These are phyloP conservation scores for Malthinus flaveolus DNA, from an alignment of 2,888 invertebrate species.

Conservation along the genomic window DNA sequence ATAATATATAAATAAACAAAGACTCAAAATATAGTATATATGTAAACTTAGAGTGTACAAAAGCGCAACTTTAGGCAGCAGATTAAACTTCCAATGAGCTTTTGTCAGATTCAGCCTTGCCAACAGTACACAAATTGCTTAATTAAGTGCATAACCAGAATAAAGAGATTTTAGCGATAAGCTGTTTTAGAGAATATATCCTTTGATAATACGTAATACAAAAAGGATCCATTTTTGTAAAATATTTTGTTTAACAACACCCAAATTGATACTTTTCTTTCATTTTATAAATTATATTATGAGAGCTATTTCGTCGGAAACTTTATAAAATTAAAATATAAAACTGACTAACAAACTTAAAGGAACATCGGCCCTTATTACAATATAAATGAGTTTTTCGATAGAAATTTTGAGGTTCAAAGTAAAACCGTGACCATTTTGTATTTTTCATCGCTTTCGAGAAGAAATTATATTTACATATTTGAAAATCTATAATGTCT, in stretches of 20 bases:
- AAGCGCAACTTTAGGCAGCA: slow-evolving; percentile 26
- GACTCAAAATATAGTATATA: slow-evolving; percentile 2
- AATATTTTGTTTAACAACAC: slow-evolving; percentile 23
- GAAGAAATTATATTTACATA: slow-evolving; percentile 35
- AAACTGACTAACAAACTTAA: too few relatives aligned
- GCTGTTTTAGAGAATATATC: slow-evolving; percentile 34
- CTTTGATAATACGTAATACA: slow-evolving; percentile 34
- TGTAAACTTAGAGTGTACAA: slow-evolving; percentile 15
- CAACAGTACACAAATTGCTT: slow-evolving; percentile 42
- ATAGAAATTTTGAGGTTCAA: slow-evolving; percentile 19
- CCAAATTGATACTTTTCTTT: slow-evolving; percentile 13
- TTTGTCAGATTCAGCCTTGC: slow-evolving; percentile 32
- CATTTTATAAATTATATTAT: too few relatives aligned
- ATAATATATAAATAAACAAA: background rate
- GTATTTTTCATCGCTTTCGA: slow-evolving; percentile 18
- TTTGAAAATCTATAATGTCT: slow-evolving; percentile 36
- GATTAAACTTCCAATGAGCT: slow-evolving; percentile 31
- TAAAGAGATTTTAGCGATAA: slow-evolving; percentile 38
- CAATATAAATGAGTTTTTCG: slow-evolving; percentile 8
- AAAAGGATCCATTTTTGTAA: slow-evolving; percentile 24
- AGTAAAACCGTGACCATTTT: slow-evolving; percentile 13
- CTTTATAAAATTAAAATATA: background rate
- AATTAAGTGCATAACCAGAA: slow-evolving; percentile 42
- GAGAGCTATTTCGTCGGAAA: background rate
- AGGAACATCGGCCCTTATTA: background rate